Evolutionary conservation across 2,113 vertebrate species (phyloP), one percentile per base, ranked within the genome.

Genomic region (Scopus umbretta): DNA sequence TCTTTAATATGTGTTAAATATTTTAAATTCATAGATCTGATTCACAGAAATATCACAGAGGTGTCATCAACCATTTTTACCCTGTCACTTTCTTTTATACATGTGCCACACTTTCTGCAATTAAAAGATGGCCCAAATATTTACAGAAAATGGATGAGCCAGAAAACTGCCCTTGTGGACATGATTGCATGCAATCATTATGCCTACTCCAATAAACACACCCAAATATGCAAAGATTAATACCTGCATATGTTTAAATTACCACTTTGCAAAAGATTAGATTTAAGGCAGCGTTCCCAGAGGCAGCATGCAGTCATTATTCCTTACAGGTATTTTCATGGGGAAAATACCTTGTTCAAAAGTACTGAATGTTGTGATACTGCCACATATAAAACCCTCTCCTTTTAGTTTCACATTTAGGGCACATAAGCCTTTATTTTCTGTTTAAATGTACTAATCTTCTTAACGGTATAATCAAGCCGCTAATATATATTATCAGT

Each of bases 401-500:
- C 30, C 27, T 88, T 93, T 74, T 42, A 40, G 32, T 76, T 93
- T 96, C 80, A 86, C 73, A 96, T 95, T 96, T 96, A 91, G 92
- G 90, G 67, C 92, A 95, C 86, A 88, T 85, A 86, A 95, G 93
- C 91, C 61, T 79, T 94, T 94, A 75, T 84, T 94, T 94, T 96
- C 92, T 81, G 29, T 91, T 94, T 86, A 94, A 97, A 96, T 53
- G 63, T 62, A 86, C 70, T 97, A 96, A 97, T 97, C 97, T 96
- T 96, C 97, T 97, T 97, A 97, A 96, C 8, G 0, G 72, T 73
- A 96, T 96, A 96, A 97, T 91, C 96, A 95, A 96, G 88, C 55
- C 62, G 90, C 78, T 85, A 95, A 97, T 83, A 95, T 90, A 86
- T 92, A 95, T 87, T 92, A 96, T 94, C 91, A 94, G 93, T 95